A percentile compares a stretch with the other conserved stretches of the same genome.
phyloP scores from a whole-genome alignment of 2,113 vertebrate genomes.

The Oncorhynchus keta region DNA sequence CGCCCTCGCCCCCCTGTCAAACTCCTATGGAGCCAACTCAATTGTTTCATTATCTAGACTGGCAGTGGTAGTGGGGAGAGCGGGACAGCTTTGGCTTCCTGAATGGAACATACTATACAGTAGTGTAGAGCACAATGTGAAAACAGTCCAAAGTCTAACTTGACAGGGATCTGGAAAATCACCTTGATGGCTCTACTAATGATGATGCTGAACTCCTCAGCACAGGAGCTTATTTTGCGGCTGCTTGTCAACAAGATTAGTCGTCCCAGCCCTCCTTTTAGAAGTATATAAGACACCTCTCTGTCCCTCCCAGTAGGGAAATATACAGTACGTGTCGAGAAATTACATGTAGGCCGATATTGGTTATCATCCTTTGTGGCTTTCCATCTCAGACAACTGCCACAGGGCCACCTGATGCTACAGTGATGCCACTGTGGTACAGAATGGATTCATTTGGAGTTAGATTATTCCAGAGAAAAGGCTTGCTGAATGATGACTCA shows the following conservation, averaged over 20 bases:
- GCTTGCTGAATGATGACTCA: neutral
- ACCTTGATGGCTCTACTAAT: neutral
- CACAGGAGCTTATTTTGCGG: neutral
- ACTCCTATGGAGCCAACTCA: constrained; percentile 36
- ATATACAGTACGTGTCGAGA: neutral
- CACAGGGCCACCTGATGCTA: too few relatives aligned
- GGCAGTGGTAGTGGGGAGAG: constrained; percentile 38
- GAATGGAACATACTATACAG: neutral
- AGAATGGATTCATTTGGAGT: too few relatives aligned
- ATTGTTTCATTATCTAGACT: constrained; percentile 57
- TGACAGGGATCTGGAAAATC: neutral
- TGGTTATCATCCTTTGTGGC: neutral
- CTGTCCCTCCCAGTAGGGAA: neutral
- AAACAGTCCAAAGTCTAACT: neutral
- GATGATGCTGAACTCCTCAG: neutral
- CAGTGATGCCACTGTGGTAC: too few relatives aligned
- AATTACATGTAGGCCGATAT: neutral
- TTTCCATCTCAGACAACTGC: neutral
- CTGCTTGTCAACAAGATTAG: neutral
- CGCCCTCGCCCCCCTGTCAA: constrained; percentile 19
- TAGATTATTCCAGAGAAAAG: neutral
- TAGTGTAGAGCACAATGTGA: neutral
- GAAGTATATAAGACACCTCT: neutral
- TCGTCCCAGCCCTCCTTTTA: neutral
- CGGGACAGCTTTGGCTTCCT: neutral